These are phyloP conservation scores for Phasia obesa DNA, from an alignment of 2,888 invertebrate species.

Conservation along the genomic window DNA sequence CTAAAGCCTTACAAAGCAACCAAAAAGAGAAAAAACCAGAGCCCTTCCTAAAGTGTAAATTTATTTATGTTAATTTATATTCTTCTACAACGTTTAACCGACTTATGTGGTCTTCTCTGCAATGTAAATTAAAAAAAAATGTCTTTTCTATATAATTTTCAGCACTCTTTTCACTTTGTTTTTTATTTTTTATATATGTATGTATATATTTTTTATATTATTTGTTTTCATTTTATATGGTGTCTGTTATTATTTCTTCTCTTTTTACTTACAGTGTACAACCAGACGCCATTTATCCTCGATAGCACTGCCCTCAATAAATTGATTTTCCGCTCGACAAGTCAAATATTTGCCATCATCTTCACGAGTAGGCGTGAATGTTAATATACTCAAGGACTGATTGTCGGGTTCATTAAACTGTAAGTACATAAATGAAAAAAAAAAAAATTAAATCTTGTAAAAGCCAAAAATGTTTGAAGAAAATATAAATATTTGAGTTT, in stretches of 20 bases:
- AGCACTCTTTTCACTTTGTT: slow-evolving; percentile 33
- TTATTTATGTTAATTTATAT: slow-evolving; percentile 70
- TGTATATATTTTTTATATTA: slow-evolving; percentile 4
- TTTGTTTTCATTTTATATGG: slow-evolving; percentile 30
- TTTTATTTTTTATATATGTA: neutral
- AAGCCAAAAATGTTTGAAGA: slow-evolving; percentile 1
- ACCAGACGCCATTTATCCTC: slow-evolving; percentile 94
- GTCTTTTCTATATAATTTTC: slow-evolving; percentile 61
- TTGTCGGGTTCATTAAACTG: slow-evolving; percentile 92
- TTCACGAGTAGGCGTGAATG: slow-evolving; percentile 91
- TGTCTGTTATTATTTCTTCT: slow-evolving; percentile 39
- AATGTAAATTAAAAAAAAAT: slow-evolving; percentile 67
- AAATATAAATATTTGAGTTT: neutral
- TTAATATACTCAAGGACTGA: slow-evolving; percentile 91
- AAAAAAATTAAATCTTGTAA: neutral
- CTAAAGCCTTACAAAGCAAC: slow-evolving; percentile 22
- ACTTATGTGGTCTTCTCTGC: slow-evolving; percentile 48
- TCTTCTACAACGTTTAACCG: slow-evolving; percentile 56
- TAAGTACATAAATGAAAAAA: slow-evolving; percentile 72
- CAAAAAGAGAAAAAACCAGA: slow-evolving; percentile 7
- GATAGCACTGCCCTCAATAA: slow-evolving; percentile 90
- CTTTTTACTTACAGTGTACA: slow-evolving; percentile 90
- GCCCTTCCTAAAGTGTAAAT: slow-evolving; percentile 60
- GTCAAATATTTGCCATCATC: slow-evolving; percentile 95
- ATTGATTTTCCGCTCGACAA: slow-evolving; percentile 93